phyloP scores from a whole-genome alignment of 1,140 invertebrate genomes.

The Sinella curviseta region DNA sequence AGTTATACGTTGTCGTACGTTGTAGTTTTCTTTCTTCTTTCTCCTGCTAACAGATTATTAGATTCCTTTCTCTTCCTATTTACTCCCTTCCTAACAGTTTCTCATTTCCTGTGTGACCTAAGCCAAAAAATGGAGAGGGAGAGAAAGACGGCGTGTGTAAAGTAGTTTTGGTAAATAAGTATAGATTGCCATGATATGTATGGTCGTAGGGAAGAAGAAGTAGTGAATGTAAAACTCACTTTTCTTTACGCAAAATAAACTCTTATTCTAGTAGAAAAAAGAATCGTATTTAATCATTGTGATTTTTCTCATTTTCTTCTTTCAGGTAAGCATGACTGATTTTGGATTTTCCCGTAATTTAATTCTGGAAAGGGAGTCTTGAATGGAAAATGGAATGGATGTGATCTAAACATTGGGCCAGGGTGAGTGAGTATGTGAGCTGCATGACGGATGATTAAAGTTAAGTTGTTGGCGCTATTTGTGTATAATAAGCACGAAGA shows the following conservation, averaged over 20 bases:
- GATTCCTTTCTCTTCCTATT: slow-evolving; percentile 22
- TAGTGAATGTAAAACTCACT: not conserved
- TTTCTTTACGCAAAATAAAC: not conserved
- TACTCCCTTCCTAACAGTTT: slow-evolving; percentile 6
- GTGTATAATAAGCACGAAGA: too few relatives aligned
- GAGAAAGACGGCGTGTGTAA: too few relatives aligned
- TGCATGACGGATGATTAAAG: not conserved
- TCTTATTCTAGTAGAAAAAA: not conserved
- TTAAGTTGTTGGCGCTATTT: too few relatives aligned
- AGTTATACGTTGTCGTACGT: not conserved
- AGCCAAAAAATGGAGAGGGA: not conserved
- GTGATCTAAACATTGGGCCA: not conserved
- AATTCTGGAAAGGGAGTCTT: slow-evolving; percentile 6
- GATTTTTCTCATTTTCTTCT: slow-evolving; percentile 13
- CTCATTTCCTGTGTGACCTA: slow-evolving; percentile 9
- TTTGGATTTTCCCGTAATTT: slow-evolving; percentile 23
- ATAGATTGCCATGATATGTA: too few relatives aligned
- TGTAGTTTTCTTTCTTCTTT: not conserved
- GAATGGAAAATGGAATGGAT: slow-evolving; percentile 11
- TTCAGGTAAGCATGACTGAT: slow-evolving; percentile 31
- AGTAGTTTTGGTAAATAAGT: too few relatives aligned
- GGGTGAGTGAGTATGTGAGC: not conserved
- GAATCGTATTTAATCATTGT: slow-evolving; percentile 19
- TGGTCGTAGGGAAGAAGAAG: too few relatives aligned
- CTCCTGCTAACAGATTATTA: not conserved